Evolutionary conservation across 2,888 invertebrate genomes (phyloP), one percentile per base, ranked within the genome.

Genomic region (Cinara cedri): DNA sequence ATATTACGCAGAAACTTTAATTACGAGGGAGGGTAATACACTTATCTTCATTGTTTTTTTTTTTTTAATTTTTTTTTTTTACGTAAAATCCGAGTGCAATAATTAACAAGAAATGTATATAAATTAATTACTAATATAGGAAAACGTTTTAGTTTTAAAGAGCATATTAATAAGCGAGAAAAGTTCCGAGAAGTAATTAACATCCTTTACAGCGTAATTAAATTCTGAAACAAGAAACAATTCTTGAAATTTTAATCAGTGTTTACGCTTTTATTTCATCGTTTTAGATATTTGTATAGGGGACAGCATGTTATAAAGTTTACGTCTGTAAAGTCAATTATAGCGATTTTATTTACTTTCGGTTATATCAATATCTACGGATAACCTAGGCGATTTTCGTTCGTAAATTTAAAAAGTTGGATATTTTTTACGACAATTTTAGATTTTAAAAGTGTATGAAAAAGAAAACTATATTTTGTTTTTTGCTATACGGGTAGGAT

Each of bases 171-270:
- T 78, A 78, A 68, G 76, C 68, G 68, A 78, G 76, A 78, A 78
- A 78, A 78, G 66, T 78, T 78, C 76, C 34, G 60, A 78, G 68
- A 78, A 78, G 76, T 78, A 78, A 78, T 78, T 78, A 78, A 78
- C 68, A 76, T 76, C 75, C 66, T 78, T 68, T 60, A 60, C 66
- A 60, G 42, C 60, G 60, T 70, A 57, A 78, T 78, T 78, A 68
- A 78, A 78, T 78, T 76, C 68, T 49, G 66, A 70, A 78, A 78
- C 60, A 68, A 68, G 68, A 68, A 57, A 78, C 76, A 66, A 60
- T 78, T 68, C 76, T 68, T 68, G 68, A 49, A 57, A 68, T 78
- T 78, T 78, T 70, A 78, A 78, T 78, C 66, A 78, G 49, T 21
- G 34, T 78, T 78, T 68, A 68, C 66, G 68, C 68, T 66, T 78